phyloP scores from a whole-genome alignment of 2,888 invertebrate species.

The Tetragonisca angustula region DNA sequence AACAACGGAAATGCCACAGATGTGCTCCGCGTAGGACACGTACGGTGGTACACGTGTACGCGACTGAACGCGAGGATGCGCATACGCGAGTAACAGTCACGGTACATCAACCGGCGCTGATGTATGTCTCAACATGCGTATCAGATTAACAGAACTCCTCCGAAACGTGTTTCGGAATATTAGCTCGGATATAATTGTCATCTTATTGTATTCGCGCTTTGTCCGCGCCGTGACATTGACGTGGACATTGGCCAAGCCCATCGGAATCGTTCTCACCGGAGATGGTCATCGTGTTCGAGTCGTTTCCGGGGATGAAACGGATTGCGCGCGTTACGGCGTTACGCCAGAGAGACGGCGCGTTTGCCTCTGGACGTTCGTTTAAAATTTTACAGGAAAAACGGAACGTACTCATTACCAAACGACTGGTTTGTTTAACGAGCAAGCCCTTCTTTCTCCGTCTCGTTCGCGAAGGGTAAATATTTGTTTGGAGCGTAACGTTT shows the following conservation, averaged over 20 bases:
- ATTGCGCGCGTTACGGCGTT: neutral
- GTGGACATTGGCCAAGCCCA: neutral
- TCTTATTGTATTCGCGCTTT: constrained; percentile 57
- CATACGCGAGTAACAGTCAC: constrained; percentile 47
- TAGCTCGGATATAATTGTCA: constrained; percentile 73
- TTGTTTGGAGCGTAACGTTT: constrained; percentile 19
- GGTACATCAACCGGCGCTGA: constrained; percentile 66
- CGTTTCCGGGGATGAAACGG: no score
- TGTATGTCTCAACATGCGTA: constrained; percentile 77
- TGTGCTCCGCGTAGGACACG: constrained; percentile 3
- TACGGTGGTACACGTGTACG: constrained; percentile 32
- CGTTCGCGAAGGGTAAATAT: constrained; percentile 41
- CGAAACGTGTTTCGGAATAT: constrained; percentile 75
- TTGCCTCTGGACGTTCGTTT: neutral
- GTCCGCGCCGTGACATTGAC: neutral
- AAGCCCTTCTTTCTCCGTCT: constrained; percentile 20
- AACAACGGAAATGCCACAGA: constrained; percentile 51
- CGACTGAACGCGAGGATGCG: constrained; percentile 41
- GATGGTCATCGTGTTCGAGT: neutral
- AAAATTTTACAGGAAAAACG: neutral
- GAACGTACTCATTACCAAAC: constrained; percentile 13
- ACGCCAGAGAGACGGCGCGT: neutral
- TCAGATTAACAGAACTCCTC: constrained; percentile 76
- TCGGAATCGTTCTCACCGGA: neutral
- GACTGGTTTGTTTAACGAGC: constrained; percentile 32